These are phyloP conservation scores for Leptinotarsa lineolata DNA, from an alignment of 1,140 invertebrate species.

Conservation along the genomic window DNA sequence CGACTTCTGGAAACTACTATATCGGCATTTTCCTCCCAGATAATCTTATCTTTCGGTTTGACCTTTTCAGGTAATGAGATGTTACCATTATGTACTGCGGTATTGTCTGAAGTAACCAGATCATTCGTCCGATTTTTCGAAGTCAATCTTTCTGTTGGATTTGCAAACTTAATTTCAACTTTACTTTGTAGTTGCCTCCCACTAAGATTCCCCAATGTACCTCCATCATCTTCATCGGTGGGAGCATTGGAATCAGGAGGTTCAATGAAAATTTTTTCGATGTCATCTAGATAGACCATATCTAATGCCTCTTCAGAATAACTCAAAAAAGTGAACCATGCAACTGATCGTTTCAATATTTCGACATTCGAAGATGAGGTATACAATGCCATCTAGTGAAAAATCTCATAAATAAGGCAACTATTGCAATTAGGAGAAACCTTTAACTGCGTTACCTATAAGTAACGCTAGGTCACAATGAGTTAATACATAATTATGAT, in stretches of 20 bases:
- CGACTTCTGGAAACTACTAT: no score
- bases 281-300: conserved; percentile 7
- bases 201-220: conserved; percentile 34
- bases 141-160: not conserved
- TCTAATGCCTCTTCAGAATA: conserved; percentile 23
- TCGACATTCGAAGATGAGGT: not conserved
- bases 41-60: no score
- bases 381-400: not conserved
- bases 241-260: conserved; percentile 38
- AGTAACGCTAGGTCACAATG: not conserved
- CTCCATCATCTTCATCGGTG: conserved; percentile 38
- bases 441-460: not conserved
- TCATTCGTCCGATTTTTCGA: not conserved
- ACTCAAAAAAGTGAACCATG: not conserved
- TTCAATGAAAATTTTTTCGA: conserved; percentile 41
- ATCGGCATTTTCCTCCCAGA: no score
- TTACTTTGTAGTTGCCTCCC: conserved; percentile 32
- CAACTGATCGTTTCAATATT: not conserved
- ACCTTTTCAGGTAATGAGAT: no score
- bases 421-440: not conserved
- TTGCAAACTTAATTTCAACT: not conserved
- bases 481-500: no score
- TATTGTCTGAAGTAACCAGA: not conserved
- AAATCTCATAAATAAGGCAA: not conserved
- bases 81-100: not conserved